Base-by-base conservation (phyloP, 2,113 vertebrate genomes). In the Hassar affinis region DNA sequence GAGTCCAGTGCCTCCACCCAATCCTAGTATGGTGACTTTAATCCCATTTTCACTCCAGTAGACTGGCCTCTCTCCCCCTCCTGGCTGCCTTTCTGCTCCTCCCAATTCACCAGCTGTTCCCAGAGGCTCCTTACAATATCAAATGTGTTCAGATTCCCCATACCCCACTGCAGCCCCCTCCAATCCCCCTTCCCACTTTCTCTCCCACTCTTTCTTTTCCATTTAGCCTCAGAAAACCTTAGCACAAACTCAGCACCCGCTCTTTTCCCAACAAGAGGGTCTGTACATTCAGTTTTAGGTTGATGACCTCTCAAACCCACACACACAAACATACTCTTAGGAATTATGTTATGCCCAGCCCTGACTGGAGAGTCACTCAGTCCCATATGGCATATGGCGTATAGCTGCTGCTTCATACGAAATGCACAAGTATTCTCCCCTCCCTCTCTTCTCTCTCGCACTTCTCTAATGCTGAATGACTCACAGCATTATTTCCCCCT, bases 321-420 rank as follows among this genome's bases (percentile, higher is more conserved):
- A 78, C 74, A 56, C 52, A 57, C 66, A 57, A 35, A 52, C 54
- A 18, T 82, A 88, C 86, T 85, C 85, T 77, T 52, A 54, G 20
- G 33, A 77, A 71, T 51, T 56, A 45, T 96, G 93, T 95, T 95
- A 95, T 94, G 94, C 86, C 93, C 93, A 93, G 95, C 96, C 94
- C 92, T 92, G 92, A 95, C 94, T 95, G 95, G 95, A 95, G 95
- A 95, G 94, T 84, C 95, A 94, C 89, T 86, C 89, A 89, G 83
- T 95, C 95, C 94, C 96, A 96, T 94, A 96, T 98, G 96, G 96
- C 98, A 98, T 99, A 99, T 99, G 98, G 98, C 93, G 97, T 98
- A 97, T 98, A 96, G 35, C 83, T 88, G 71, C 83, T 80, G 83
- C 82, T 96, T 96, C 94, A 95, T 96, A 95, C 96, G 95, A 97